A percentile compares a stretch with the other conserved stretches of the same genome.
These are phyloP conservation scores for Hedya salicella DNA, from an alignment of 2,888 invertebrate genomes.

Conservation along the genomic window DNA sequence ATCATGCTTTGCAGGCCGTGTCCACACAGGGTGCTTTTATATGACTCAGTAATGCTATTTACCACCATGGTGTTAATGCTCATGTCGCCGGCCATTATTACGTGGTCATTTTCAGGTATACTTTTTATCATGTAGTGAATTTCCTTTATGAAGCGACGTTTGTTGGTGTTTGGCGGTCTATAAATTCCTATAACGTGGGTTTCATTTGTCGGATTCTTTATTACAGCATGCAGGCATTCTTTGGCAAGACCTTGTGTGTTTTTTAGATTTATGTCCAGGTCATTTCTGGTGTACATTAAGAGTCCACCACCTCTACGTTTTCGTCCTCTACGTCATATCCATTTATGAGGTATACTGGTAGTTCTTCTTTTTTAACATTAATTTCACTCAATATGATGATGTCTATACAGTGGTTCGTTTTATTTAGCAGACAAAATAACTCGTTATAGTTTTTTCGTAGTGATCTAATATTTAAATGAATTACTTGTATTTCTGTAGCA, in stretches of 20 bases:
- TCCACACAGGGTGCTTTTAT: neutral
- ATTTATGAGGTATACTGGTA: too few relatives aligned
- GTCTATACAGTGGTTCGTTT: neutral
- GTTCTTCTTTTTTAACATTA: neutral
- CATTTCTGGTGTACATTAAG: slow-evolving; percentile 4
- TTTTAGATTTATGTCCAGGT: neutral
- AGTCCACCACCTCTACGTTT: slow-evolving; percentile 3
- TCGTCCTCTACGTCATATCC: too few relatives aligned
- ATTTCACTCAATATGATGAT: neutral
- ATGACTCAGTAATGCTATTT: neutral
- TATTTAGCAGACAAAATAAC: neutral
- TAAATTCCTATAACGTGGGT: slow-evolving; percentile 3
- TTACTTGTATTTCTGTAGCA: neutral
- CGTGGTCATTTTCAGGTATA: neutral
- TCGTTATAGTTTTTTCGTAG: neutral
- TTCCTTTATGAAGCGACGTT: neutral
- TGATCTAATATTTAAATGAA: slow-evolving; percentile 2
- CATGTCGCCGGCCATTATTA: neutral
- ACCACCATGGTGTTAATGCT: neutral
- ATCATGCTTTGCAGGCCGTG: too few relatives aligned
- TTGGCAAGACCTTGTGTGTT: neutral
- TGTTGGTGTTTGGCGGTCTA: slow-evolving; percentile 1
- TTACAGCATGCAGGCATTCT: too few relatives aligned
- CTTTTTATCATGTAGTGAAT: neutral
- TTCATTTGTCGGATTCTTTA: too few relatives aligned